Evolutionary conservation across 2,888 invertebrate species (phyloP).

Genomic region (Temnothorax unifasciatus): DNA sequence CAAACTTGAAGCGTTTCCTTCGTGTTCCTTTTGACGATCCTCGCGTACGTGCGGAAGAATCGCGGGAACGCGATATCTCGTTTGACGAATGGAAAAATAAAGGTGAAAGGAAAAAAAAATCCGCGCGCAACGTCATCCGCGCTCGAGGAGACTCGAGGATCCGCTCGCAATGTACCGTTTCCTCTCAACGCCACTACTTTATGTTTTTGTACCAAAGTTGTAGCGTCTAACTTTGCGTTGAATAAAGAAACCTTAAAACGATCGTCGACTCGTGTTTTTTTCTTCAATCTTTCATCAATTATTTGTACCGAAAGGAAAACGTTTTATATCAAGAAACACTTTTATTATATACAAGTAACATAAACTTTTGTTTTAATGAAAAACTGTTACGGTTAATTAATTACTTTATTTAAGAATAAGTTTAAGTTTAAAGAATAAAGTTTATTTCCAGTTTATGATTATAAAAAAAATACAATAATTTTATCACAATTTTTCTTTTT

Average conservation of each 20-base stretch:
- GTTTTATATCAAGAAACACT: no score
- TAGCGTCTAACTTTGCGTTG: constrained; percentile 86
- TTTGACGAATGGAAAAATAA: constrained; percentile 20
- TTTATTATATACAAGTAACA: no score
- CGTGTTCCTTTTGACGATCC: constrained; percentile 54
- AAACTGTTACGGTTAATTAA: no score
- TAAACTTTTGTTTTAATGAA: no score
- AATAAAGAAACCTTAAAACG: constrained; percentile 82
- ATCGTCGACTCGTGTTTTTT: neutral
- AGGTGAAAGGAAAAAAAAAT: neutral
- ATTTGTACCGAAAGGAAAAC: no score
- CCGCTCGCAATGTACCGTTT: constrained; percentile 79
- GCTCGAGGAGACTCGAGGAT: constrained; percentile 76
- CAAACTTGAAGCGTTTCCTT: constrained; percentile 67
- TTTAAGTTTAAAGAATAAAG: no score
- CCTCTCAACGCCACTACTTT: constrained; percentile 84
- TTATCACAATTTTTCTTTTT: no score
- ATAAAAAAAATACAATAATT: no score
- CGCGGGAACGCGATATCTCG: constrained; percentile 10
- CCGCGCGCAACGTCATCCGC: constrained; percentile 60
- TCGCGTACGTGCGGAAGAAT: constrained; percentile 45
- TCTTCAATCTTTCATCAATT: neutral
- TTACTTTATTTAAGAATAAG: no score
- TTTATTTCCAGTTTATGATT: no score
- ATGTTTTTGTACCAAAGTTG: constrained; percentile 87